Conservation (phyloP, 2,888 invertebrate genomes). For the Brachyptera putata region DNA sequence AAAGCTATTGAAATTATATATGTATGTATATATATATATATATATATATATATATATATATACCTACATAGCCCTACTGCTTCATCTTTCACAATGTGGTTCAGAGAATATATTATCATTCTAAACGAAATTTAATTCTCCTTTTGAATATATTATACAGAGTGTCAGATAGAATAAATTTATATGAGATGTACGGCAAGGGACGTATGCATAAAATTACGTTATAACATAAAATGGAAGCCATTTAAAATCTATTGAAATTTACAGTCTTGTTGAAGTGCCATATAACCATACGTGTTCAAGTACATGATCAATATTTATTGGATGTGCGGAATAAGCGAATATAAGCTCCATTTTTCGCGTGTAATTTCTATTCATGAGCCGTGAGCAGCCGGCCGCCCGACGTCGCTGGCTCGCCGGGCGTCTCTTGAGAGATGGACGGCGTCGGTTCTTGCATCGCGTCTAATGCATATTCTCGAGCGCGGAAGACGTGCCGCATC, state of each 20-base stretch:
- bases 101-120: neutral
- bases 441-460: neutral
- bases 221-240: neutral
- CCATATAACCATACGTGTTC: neutral
- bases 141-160: neutral
- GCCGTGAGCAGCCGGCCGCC: no score
- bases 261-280: neutral
- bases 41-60: no score
- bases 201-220: neutral
- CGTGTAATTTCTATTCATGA: conserved; percentile 15
- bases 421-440: conserved; percentile 13
- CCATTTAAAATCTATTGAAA: neutral
- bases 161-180: neutral
- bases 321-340: conserved; percentile 1
- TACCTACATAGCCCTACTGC: no score
- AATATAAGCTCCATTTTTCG: neutral
- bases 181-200: no score
- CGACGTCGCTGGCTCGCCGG: neutral
- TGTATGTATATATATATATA: no score
- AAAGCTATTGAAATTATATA: no score
- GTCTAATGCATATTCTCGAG: neutral
- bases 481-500: no score
- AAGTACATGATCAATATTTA: conserved; percentile 4
- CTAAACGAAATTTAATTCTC: neutral
- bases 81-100: no score